phyloP scores from a whole-genome alignment of 2,113 vertebrate species.

The Cyphomyrus discorhynchus region DNA sequence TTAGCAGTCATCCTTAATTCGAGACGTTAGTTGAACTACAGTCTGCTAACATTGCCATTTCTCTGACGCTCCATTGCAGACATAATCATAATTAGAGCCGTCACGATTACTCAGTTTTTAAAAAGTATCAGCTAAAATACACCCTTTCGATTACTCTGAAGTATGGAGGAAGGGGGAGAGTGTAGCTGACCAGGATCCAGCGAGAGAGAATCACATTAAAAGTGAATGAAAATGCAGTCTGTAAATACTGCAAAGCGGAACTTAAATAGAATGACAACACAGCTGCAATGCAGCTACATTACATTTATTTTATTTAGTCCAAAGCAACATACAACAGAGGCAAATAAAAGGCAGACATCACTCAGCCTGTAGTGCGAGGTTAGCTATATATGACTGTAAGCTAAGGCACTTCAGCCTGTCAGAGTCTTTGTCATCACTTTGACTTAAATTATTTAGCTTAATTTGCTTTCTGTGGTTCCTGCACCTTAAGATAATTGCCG shows the following conservation, averaged over 20 bases:
- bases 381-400: not conserved
- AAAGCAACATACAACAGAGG: not conserved
- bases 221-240: not conserved
- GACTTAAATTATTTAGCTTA: not conserved
- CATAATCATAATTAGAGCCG: not conserved
- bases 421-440: not conserved
- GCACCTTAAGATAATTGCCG: not conserved
- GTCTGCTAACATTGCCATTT: not conserved
- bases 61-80: not conserved
- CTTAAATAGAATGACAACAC: not conserved
- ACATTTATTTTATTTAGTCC: not conserved
- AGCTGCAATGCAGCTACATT: not conserved
- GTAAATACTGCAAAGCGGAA: not conserved
- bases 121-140: not conserved
- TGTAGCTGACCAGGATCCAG: not conserved
- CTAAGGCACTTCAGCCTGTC: not conserved
- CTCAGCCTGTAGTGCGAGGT: not conserved
- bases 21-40: not conserved
- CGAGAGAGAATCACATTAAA: not conserved
- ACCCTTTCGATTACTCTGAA: not conserved
- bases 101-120: not conserved
- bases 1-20: not conserved
- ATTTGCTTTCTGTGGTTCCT: not conserved
- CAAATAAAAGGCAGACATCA: not conserved
- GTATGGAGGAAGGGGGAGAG: not conserved